Base-by-base conservation (phyloP, 1,140 invertebrate genomes). In the Cataglyphis hispanica region DNA sequence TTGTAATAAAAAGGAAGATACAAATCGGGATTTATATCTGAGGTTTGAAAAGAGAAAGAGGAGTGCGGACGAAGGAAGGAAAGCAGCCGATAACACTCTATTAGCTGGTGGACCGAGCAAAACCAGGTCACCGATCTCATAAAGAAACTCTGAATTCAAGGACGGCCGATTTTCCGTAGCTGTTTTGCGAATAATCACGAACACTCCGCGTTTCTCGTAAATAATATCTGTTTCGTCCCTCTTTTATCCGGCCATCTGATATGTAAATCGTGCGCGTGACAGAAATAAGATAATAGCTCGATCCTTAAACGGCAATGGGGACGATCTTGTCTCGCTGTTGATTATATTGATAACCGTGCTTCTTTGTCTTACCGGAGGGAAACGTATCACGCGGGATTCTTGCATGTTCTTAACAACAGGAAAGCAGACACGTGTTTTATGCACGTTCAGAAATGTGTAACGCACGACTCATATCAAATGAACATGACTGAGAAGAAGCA, bases 31-130 rank as follows among this genome's bases (percentile, higher is more conserved):
- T 43, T 77, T 60, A 61, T 86, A 61, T 86, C 3, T 25, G 19
- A 50, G 7, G 1, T 60, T 53, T 43, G 4, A 56, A 64, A 3
- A 5, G 40, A 40, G 37, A 22, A 70, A 58, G 4, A 50, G 46
- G 16, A 50, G 46, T 19, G 16, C 46, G 46, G 16, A 50, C 46
- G 46, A 60, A 40, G 37, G 31, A 70, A 58, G 4, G 11, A 70
- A 72, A 1, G 66, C 19, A 70, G 16, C 37, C 58, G 25, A 83
- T 64, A 84, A 50, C 40, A 66, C 84, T 84, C 69, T 84, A 75
- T 86, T 75, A 84, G 37, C 27, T 67, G 61, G 16, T 63, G 22
- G 78, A 69, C 40, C 25, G 37, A 50, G 27, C 43, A 27, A 86
- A 86, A 84, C 11, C n/a, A 34, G 69, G 50, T 86, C 50, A 84